A percentile compares a stretch with the other conserved stretches of the same genome.
These are phyloP conservation scores for Hippopotamus amphibius DNA, from an alignment of 2,113 vertebrate species.

Conservation along the genomic window DNA sequence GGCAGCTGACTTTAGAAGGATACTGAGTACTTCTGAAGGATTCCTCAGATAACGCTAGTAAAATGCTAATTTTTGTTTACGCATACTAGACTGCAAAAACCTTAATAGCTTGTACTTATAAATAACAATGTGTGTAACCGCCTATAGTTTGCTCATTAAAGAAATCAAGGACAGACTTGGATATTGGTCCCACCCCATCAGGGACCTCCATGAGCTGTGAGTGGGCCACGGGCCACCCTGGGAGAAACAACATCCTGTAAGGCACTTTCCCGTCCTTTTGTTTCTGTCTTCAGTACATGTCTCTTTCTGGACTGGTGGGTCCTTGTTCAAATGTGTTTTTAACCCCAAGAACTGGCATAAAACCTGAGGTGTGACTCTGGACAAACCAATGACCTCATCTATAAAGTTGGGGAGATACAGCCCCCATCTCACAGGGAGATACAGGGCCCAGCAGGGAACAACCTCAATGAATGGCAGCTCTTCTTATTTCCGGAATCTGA, in stretches of 20 bases:
- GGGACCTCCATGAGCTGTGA: not conserved
- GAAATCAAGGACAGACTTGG: not conserved
- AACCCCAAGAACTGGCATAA: not conserved
- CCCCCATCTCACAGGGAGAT: not conserved
- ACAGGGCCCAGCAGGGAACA: not conserved
- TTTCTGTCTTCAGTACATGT: not conserved
- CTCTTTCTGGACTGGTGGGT: not conserved
- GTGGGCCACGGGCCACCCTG: fast-evolving
- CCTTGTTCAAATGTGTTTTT: not conserved
- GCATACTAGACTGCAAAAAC: not conserved
- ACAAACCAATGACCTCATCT: not conserved
- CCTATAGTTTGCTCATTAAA: conserved; percentile 15
- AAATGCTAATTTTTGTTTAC: not conserved
- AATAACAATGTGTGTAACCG: not conserved
- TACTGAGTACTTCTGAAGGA: not conserved
- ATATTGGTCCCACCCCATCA: not conserved
- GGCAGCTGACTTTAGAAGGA: not conserved
- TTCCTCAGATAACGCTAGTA: not conserved
- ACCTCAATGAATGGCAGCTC: not conserved
- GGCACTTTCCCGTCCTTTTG: not conserved
- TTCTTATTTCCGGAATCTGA: not conserved
- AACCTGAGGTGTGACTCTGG: not conserved
- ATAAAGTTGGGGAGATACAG: not conserved
- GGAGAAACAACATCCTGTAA: not conserved
- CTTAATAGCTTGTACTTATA: not conserved